phyloP scores from a whole-genome alignment of 2,113 vertebrate species.

The Prietella phreatophila region DNA sequence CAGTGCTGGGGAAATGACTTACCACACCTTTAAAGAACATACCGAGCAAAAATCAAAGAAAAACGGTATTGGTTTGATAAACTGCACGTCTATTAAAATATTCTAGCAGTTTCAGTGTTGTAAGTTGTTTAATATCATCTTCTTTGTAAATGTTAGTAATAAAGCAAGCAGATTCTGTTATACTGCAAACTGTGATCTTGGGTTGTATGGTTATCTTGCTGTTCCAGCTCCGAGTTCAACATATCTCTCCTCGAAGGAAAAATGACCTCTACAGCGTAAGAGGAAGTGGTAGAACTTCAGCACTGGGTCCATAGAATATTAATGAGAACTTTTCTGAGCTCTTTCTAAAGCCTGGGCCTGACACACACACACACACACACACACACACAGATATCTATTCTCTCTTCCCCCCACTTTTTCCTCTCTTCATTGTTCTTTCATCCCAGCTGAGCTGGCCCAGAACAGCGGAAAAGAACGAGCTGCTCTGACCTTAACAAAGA shows the following conservation, averaged over 20 bases:
- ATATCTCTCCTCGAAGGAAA: not conserved
- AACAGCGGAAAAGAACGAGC: constrained; percentile 17
- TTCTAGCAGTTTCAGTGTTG: not conserved
- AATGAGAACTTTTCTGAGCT: constrained; percentile 41
- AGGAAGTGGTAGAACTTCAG: constrained; percentile 32
- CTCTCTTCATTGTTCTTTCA: constrained; percentile 16
- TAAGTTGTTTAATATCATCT: not conserved
- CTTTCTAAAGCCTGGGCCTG: constrained; percentile 16
- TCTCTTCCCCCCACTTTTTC: not conserved
- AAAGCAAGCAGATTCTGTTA: not conserved
- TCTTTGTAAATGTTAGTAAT: not conserved
- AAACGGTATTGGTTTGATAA: not conserved
- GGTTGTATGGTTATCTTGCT: not conserved
- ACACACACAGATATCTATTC: not conserved
- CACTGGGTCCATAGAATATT: constrained; percentile 47
- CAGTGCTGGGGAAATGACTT: not conserved
- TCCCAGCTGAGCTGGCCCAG: constrained; percentile 11
- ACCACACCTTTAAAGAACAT: not conserved
- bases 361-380: not conserved
- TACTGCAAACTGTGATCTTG: not conserved
- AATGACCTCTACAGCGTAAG: constrained; percentile 30
- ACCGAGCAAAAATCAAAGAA: not conserved
- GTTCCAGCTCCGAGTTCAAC: not conserved
- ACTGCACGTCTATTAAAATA: not conserved
- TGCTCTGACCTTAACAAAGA: constrained; percentile 34